A percentile compares a stretch with the other conserved stretches of the same genome.
phyloP scores from a whole-genome alignment of 2,888 invertebrate genomes.

The Dynastes tityus region DNA sequence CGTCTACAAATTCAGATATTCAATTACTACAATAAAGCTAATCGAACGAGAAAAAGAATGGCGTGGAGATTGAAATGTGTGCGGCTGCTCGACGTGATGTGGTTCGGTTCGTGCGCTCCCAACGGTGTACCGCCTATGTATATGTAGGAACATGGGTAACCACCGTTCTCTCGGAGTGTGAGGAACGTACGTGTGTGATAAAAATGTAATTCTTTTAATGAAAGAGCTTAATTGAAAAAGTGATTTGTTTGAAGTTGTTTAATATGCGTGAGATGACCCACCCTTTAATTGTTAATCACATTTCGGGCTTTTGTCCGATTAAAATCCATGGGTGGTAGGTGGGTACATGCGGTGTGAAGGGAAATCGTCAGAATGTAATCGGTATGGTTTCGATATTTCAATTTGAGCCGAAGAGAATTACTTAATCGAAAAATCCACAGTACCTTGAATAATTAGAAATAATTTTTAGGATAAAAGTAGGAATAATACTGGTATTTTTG shows the following conservation, averaged over 20 bases:
- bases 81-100: neutral
- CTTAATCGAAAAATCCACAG: too few relatives aligned
- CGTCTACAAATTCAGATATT: constrained; percentile 21
- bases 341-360: neutral
- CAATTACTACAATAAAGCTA: constrained; percentile 26
- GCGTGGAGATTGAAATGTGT: constrained; percentile 16
- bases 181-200: constrained; percentile 23
- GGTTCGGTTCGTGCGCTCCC: neutral
- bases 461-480: too few relatives aligned
- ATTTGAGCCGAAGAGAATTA: too few relatives aligned
- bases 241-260: constrained; percentile 55
- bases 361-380: neutral
- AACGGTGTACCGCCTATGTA: constrained; percentile 19
- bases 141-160: neutral
- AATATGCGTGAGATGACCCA: constrained; percentile 55
- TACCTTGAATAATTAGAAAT: too few relatives aligned
- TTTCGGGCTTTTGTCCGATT: constrained; percentile 57
- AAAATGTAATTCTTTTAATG: constrained; percentile 49
- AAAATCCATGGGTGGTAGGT: constrained; percentile 50
- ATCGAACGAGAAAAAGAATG: constrained; percentile 25
- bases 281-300: constrained; percentile 56
- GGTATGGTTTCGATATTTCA: neutral
- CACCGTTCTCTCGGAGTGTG: neutral
- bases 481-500: too few relatives aligned
- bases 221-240: constrained; percentile 55